Percentiles rank a stretch among this genome's conserved stretches.
Evolutionary conservation across 2,888 invertebrate species (phyloP).

Genomic region (Drosophila prostipennis): DNA sequence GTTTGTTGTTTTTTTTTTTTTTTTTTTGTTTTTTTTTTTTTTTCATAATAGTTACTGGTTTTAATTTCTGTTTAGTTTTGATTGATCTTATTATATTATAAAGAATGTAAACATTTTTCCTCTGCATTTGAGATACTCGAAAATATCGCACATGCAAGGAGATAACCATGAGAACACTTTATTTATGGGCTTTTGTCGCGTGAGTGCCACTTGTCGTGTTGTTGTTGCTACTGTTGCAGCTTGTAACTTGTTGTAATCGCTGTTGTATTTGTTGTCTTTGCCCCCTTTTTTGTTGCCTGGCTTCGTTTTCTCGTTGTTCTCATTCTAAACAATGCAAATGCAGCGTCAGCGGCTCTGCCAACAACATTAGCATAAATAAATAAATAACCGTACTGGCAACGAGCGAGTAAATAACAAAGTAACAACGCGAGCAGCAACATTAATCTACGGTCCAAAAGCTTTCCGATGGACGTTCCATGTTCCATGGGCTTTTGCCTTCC

Average conservation of each 20-base stretch:
- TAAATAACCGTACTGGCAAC: conserved; percentile 72
- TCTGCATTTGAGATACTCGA: conserved; percentile 15
- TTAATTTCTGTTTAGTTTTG: not conserved
- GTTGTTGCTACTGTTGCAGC: conserved; percentile 19
- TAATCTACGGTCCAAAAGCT: conserved; percentile 54
- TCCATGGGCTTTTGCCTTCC: conserved; percentile 47
- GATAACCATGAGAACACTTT: conserved; percentile 68
- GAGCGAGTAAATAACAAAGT: conserved; percentile 55
- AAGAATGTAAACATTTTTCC: not conserved
- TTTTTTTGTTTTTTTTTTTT: too few species aligned
- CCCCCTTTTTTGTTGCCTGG: conserved; percentile 35
- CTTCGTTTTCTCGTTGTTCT: conserved; percentile 59
- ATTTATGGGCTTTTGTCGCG: conserved; percentile 67
- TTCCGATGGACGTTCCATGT: conserved; percentile 22
- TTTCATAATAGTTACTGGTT: too few species aligned
- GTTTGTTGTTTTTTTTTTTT: too few species aligned
- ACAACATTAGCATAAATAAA: conserved; percentile 75
- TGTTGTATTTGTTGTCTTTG: conserved; percentile 28
- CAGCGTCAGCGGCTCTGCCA: conserved; percentile 44
- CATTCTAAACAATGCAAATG: conserved; percentile 74
- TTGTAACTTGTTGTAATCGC: conserved; percentile 6
- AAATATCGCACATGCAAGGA: conserved; percentile 44
- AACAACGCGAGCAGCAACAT: conserved; percentile 53
- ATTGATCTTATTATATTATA: not conserved
- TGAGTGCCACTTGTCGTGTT: conserved; percentile 62